Evolutionary conservation across 2,113 vertebrate species (phyloP).

Genomic region (Emydocephalus ijimae): DNA sequence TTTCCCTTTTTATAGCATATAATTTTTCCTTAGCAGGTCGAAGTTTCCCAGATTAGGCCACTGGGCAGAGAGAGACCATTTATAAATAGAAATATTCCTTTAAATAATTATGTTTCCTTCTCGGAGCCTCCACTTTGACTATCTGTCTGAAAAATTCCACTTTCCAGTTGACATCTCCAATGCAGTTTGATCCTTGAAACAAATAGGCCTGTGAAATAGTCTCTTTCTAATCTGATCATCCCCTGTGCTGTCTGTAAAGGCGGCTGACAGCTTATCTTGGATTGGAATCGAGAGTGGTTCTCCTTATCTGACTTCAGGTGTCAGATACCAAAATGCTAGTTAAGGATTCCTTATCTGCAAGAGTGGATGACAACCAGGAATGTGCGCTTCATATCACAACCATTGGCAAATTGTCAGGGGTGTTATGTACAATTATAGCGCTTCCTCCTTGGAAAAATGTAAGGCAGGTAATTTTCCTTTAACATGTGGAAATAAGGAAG

Average conservation of each 20-base stretch:
- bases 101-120: conserved; percentile 8
- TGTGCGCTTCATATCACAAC: neutral
- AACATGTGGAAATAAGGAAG: neutral
- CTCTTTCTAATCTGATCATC: conserved; percentile 2
- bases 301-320: neutral
- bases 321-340: neutral
- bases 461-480: neutral
- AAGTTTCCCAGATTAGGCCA: neutral
- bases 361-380: conserved; percentile 6
- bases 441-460: neutral
- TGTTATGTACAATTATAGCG: neutral
- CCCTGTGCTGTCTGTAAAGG: neutral
- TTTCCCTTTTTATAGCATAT: neutral
- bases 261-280: neutral
- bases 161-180: conserved; percentile 12
- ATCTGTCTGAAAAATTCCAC: conserved; percentile 26
- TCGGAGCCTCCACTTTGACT: neutral
- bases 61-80: neutral
- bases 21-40: neutral
- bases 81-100: neutral
- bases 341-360: neutral
- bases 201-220: neutral
- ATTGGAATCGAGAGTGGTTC: neutral
- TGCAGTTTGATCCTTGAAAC: conserved; percentile 21
- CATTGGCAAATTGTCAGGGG: conserved; percentile 18